These are phyloP conservation scores for Poeciliopsis retropinna DNA, from an alignment of 2,113 vertebrate species.

Conservation along the genomic window DNA sequence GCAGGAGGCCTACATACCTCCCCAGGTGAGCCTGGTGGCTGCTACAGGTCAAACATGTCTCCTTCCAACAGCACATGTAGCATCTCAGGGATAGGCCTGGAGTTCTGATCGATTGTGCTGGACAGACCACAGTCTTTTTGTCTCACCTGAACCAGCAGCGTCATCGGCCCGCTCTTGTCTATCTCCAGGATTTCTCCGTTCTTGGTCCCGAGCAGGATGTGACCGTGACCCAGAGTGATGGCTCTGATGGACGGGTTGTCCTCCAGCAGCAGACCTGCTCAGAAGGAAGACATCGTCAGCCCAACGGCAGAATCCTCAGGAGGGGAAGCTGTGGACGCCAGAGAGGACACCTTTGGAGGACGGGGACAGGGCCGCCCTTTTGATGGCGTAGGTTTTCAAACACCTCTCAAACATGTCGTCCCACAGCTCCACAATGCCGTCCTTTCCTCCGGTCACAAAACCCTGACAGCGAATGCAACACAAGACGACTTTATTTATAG, in stretches of 20 bases:
- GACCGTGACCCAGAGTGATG: conserved; percentile 94
- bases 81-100: too few species aligned
- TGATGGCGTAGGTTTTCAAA: conserved; percentile 97
- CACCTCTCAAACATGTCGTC: conserved; percentile 98
- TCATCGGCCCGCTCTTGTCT: conserved; percentile 95
- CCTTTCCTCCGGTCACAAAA: conserved; percentile 96
- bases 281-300: neutral
- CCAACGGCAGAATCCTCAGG: neutral
- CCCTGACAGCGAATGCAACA: conserved; percentile 80
- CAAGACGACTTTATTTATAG: neutral
- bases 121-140: too few species aligned
- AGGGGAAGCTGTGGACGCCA: neutral
- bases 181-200: conserved; percentile 98
- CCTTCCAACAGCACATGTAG: too few species aligned
- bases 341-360: conserved; percentile 89
- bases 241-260: conserved; percentile 97
- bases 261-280: conserved; percentile 91
- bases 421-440: conserved; percentile 97
- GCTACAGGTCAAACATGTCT: too few species aligned
- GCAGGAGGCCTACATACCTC: neutral
- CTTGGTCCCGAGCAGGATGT: conserved; percentile 95
- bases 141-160: conserved; percentile 80
- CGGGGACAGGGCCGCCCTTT: conserved; percentile 89
- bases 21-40: neutral
- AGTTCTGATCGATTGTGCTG: too few species aligned